Conservation (phyloP, 1,140 invertebrate genomes). For the Ectropis grisescens region DNA sequence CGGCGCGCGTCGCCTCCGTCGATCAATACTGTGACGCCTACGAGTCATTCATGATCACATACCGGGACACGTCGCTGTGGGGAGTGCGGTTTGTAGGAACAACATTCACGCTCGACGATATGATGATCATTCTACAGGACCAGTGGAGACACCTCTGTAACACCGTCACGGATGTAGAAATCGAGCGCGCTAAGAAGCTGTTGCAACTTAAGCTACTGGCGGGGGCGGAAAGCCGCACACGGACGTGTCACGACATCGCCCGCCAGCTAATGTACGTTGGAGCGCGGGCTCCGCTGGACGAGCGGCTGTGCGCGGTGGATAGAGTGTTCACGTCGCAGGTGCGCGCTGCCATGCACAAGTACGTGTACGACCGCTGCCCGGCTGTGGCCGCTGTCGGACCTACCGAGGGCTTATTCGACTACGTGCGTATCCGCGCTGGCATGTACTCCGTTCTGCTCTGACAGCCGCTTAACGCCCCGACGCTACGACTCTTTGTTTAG, state of each 20-base stretch:
- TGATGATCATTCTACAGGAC: slow-evolving; percentile 32
- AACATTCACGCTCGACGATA: slow-evolving; percentile 36
- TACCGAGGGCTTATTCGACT: slow-evolving; percentile 76
- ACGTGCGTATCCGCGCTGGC: slow-evolving; percentile 73
- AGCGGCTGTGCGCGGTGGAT: slow-evolving; percentile 80
- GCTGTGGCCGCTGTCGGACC: slow-evolving; percentile 79
- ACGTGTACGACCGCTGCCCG: slow-evolving; percentile 81
- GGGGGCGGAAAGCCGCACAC: slow-evolving; percentile 80
- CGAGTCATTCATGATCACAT: slow-evolving; percentile 51
- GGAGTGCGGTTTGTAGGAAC: slow-evolving; percentile 49
- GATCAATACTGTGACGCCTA: slow-evolving; percentile 38
- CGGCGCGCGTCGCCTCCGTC: slow-evolving; percentile 35
- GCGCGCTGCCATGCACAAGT: slow-evolving; percentile 73
- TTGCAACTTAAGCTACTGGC: slow-evolving; percentile 70
- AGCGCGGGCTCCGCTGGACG: slow-evolving; percentile 75
- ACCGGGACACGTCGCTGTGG: slow-evolving; percentile 55
- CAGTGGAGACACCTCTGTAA: slow-evolving; percentile 54
- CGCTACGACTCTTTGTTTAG: too few relatives aligned
- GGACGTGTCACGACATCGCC: slow-evolving; percentile 86
- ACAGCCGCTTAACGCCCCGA: too few relatives aligned
- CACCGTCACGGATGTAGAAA: slow-evolving; percentile 39
- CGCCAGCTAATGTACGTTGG: slow-evolving; percentile 83
- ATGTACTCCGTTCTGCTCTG: slow-evolving; percentile 83
- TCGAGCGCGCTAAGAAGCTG: slow-evolving; percentile 45
- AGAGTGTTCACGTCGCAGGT: slow-evolving; percentile 72